These are phyloP conservation scores for Eumacrocentrus americanus DNA, from an alignment of 2,888 invertebrate species.

Conservation along the genomic window DNA sequence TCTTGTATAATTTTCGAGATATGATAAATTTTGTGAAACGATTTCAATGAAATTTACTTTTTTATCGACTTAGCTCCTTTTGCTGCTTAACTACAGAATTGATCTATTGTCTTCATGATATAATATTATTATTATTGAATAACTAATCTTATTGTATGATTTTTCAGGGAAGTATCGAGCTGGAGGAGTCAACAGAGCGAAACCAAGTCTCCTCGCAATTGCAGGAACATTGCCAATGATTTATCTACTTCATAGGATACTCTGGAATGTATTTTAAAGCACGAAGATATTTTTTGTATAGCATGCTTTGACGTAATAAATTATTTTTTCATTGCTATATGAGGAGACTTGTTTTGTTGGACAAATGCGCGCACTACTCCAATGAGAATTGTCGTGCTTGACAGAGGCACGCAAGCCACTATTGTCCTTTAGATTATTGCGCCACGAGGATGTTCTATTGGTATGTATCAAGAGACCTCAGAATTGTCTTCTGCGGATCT, in stretches of 20 bases:
- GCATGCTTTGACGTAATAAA: conserved; percentile 47
- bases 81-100: background rate
- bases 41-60: no score
- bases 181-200: conserved; percentile 38
- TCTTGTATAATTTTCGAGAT: background rate
- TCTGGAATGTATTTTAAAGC: conserved; percentile 26
- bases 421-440: conserved; percentile 4
- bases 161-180: conserved; percentile 56
- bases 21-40: background rate
- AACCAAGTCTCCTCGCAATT: conserved; percentile 36
- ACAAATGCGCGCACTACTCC: no score
- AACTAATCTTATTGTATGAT: conserved; percentile 15
- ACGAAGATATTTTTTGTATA: conserved; percentile 47
- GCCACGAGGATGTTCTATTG: background rate
- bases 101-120: no score
- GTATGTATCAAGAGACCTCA: background rate
- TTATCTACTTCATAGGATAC: conserved; percentile 37
- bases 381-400: background rate
- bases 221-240: conserved; percentile 43
- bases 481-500: no score
- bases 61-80: no score
- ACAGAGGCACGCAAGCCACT: background rate
- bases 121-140: conserved; percentile 10
- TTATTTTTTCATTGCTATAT: conserved; percentile 49
- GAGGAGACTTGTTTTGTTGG: background rate